Conservation (phyloP, 2,113 vertebrate species). For the Tursiops truncatus region DNA sequence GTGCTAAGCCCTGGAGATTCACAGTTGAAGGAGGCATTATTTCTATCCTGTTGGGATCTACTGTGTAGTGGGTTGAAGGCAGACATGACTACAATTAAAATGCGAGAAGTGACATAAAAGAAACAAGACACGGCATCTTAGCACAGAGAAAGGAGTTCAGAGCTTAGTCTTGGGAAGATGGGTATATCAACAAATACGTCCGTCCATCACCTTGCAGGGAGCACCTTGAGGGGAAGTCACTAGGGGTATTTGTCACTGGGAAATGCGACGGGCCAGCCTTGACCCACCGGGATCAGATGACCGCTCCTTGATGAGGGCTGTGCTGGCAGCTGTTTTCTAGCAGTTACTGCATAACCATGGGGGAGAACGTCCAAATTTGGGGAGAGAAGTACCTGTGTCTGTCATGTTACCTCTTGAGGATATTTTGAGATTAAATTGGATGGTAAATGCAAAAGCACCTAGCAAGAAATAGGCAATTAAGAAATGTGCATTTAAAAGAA, state of each 20-base stretch:
- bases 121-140: not conserved
- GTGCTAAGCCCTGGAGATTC: conserved; percentile 2
- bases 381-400: not conserved
- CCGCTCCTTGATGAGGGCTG: not conserved
- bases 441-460: not conserved
- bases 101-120: not conserved
- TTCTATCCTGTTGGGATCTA: conserved; percentile 24
- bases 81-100: not conserved
- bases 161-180: not conserved
- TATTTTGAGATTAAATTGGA: conserved; percentile 33
- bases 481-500: not conserved
- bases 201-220: not conserved
- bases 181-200: not conserved
- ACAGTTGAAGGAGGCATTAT: not conserved
- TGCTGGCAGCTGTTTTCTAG: not conserved
- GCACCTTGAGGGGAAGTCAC: not conserved
- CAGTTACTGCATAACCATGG: not conserved
- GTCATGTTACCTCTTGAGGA: not conserved
- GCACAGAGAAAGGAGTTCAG: not conserved
- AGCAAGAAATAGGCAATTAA: conserved; percentile 17
- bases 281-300: no score
- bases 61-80: not conserved
- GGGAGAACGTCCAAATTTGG: not conserved
- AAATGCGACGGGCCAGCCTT: not conserved
- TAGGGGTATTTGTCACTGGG: not conserved